Percentiles rank a stretch among this genome's conserved stretches.
phyloP scores from a whole-genome alignment of 2,113 vertebrate species.

The Euleptes europaea region DNA sequence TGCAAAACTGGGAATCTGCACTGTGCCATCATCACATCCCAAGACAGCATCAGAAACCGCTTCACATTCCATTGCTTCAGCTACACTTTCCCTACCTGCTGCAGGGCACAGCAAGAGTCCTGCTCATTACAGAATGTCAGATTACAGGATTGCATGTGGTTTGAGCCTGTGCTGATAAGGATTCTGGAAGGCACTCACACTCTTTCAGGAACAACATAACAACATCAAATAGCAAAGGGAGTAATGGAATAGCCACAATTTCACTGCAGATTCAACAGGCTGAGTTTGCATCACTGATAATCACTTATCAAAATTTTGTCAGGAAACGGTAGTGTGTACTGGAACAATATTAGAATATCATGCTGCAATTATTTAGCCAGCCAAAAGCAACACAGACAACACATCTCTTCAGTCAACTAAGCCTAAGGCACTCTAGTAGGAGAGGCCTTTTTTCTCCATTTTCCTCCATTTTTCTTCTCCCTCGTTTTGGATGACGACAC shows the following conservation, averaged over 20 bases:
- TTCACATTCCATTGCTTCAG: not conserved
- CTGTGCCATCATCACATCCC: not conserved
- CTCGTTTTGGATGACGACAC: accelerated
- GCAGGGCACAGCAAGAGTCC: not conserved
- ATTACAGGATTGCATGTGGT: not conserved
- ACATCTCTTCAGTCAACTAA: conserved; percentile 34
- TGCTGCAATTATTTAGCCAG: conserved; percentile 43
- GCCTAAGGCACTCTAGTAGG: conserved; percentile 56
- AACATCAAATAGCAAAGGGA: accelerated
- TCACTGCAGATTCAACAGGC: accelerated
- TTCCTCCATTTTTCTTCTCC: conserved; percentile 26
- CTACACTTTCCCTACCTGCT: not conserved
- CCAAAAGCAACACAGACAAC: conserved; percentile 21
- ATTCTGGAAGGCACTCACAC: not conserved
- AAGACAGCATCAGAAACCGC: not conserved
- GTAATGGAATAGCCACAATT: accelerated
- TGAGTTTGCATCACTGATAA: not conserved
- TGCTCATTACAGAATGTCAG: not conserved
- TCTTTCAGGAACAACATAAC: not conserved
- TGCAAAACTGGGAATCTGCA: no score
- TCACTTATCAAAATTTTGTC: accelerated
- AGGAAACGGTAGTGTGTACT: not conserved
- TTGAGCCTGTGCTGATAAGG: not conserved
- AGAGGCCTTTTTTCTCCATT: conserved; percentile 40
- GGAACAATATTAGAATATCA: not conserved